Evolutionary conservation across 2,113 vertebrate species (phyloP).

Genomic region (Chamaetylas fuelleborni): DNA sequence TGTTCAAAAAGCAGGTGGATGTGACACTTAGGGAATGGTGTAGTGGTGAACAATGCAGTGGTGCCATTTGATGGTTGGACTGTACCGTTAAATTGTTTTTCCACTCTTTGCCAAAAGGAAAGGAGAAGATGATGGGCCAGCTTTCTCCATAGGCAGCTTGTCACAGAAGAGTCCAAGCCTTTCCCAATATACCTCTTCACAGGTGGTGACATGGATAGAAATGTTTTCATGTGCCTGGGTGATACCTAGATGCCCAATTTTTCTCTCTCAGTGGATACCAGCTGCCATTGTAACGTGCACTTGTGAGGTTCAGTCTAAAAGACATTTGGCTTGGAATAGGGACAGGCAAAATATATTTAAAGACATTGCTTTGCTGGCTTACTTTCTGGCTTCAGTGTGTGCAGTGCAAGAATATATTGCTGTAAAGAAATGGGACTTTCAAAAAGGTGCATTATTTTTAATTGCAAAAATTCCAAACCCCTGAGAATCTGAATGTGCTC

Average conservation of each 20-base stretch:
- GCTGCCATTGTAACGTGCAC: neutral
- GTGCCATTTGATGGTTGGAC: neutral
- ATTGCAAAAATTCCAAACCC: neutral
- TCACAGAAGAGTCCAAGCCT: neutral
- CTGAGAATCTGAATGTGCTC: neutral
- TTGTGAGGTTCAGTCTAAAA: neutral
- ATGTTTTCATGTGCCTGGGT: neutral
- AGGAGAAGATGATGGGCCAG: neutral
- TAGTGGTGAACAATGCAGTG: neutral
- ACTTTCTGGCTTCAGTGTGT: neutral
- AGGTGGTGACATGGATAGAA: neutral
- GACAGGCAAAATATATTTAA: neutral
- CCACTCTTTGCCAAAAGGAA: neutral
- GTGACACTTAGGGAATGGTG: neutral
- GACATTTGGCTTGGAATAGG: neutral
- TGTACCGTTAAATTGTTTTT: fast-evolving
- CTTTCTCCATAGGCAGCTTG: neutral
- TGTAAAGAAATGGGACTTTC: neutral
- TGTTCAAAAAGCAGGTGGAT: neutral
- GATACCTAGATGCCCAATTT: neutral
- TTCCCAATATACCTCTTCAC: neutral
- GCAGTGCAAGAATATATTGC: neutral
- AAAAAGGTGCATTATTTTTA: neutral
- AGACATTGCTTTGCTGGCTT: neutral
- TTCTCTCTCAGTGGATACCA: neutral